Base-by-base conservation (phyloP, 1,140 invertebrate genomes). In the Mamestra configurata region DNA sequence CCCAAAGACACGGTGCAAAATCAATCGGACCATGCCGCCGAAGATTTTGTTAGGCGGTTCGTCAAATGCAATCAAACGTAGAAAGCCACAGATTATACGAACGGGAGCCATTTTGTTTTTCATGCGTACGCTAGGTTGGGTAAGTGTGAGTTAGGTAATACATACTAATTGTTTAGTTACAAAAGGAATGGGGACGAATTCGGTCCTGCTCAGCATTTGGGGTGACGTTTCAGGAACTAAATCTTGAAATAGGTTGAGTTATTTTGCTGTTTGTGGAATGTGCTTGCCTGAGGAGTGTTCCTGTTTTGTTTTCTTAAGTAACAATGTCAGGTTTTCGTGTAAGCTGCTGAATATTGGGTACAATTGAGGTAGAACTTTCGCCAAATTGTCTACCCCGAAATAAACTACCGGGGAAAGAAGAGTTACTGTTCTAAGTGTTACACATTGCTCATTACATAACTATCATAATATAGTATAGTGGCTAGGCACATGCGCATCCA, bases 61-160 rank as follows among this genome's bases (percentile, higher is more conserved):
- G 55, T 61, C 73, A 61, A 76, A 64, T 49, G 73, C 57, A 64
- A 76, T 76, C 37, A 64, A 66, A 76, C 40, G 27, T 18, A n/a
- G 13, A 27, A 72, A 75, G 43, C 31, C 43, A 61, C 15, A 79
- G 55, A 79, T 72, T 79, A 79, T 79, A 78, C 66, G 40, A 53
- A 71, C 2, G 64, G 31, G 31, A 35, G 10, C 59, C n/a, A 24
- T 70, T 70, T 43, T 53, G 22, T 57, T 57, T 70, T 68, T 46
- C 43, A 22, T 40, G 72, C 37, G 15, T 76, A 27, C 15, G 24
- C 40, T 13, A n/a, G 22, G n/a, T 49, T 13, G 40, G 20, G 24
- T 76, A 61, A 43, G 37, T 46, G 64, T 46, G 20, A 15, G 20
- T 57, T 57, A 4, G 22, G 55, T 27, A n/a, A 49, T 76, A 22